Evolutionary conservation across 2,113 vertebrate species (phyloP), one percentile per base, ranked within the genome.

Genomic region (Elaphurus davidianus): DNA sequence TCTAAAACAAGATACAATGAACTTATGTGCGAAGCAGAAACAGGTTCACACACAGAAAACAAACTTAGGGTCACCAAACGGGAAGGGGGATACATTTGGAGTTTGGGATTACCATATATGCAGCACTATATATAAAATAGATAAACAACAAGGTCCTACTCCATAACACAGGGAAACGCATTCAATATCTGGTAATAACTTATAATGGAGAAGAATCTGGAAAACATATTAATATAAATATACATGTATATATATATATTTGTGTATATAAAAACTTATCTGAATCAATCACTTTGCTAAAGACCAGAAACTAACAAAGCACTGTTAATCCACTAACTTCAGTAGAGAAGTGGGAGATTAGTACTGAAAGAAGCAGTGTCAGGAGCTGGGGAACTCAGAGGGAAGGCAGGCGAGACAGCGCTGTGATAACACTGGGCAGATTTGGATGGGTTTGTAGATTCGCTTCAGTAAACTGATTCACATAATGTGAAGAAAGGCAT

Each of bases 51-150:
- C 76, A 11, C 8, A 33, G 30, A 81, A 52, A 52, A 21, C 45
- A 52, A 81, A 52, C 76, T 47, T 19, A 50, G 0, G 45, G 28
- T 33, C 36, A 11, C 15, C 78, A 52, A 21, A 52, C 0, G 28
- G 45, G 9, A 52, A n/a, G 47, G 5, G 4, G 28, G 78, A 5
- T 33, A 28, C 33, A 81, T 33, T 30, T 5, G 5, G 16, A 21
- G 17, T 12, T 21, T 52, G 78, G 47, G 47, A 10, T 19, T 11
- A 21, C 28, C 16, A 1, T 21, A 33, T 19, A 11, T 1, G 0
- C 45, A 30, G 14, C 16, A 6, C 2, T 30, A 3, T 3, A 33
- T 6, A 7, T 3, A 10, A 47, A 79, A 12, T 15, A 4, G 43
- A 43, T 33, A 19, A 30, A 33, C 28, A 81, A 0, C 50, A 14